phyloP scores from a whole-genome alignment of 2,888 invertebrate genomes.

The Sminthurides aquaticus region DNA sequence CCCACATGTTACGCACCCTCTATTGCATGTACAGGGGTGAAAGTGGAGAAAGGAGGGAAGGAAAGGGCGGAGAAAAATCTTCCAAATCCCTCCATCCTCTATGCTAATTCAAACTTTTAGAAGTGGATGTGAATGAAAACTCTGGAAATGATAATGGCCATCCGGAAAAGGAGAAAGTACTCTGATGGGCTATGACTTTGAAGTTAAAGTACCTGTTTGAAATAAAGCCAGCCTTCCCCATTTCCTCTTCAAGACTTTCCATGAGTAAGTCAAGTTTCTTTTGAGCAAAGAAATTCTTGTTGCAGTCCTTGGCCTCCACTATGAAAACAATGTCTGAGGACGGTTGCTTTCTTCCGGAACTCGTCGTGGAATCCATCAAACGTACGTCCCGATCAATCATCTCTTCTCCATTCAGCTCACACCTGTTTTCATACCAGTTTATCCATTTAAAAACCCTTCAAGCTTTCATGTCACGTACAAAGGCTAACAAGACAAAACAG shows the following conservation, averaged over 20 bases:
- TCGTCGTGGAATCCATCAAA: conserved; percentile 50
- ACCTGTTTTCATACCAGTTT: conserved; percentile 50
- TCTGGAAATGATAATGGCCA: too few species aligned
- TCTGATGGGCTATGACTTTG: too few species aligned
- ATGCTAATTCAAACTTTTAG: too few species aligned
- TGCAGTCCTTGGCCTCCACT: conserved; percentile 78
- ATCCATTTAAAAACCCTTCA: conserved; percentile 6
- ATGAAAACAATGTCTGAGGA: conserved; percentile 83
- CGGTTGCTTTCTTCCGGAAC: conserved; percentile 46
- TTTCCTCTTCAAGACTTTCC: conserved; percentile 61
- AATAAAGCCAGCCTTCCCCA: conserved; percentile 56
- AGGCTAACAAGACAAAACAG: too few species aligned
- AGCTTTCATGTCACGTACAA: too few species aligned
- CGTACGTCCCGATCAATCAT: conserved; percentile 70
- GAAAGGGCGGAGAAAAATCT: too few species aligned
- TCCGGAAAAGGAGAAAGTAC: too few species aligned
- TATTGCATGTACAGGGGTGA: too few species aligned
- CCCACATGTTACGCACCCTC: too few species aligned
- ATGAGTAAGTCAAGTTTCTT: conserved; percentile 65
- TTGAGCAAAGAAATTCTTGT: conserved; percentile 58
- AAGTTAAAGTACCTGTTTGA: conserved; percentile 68
- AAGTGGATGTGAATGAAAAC: too few species aligned
- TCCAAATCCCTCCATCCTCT: too few species aligned
- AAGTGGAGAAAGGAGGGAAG: too few species aligned
- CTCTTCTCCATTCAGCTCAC: conserved; percentile 61